These are phyloP conservation scores for Tachypleus tridentatus DNA, from an alignment of 1,140 invertebrate species.

Conservation along the genomic window DNA sequence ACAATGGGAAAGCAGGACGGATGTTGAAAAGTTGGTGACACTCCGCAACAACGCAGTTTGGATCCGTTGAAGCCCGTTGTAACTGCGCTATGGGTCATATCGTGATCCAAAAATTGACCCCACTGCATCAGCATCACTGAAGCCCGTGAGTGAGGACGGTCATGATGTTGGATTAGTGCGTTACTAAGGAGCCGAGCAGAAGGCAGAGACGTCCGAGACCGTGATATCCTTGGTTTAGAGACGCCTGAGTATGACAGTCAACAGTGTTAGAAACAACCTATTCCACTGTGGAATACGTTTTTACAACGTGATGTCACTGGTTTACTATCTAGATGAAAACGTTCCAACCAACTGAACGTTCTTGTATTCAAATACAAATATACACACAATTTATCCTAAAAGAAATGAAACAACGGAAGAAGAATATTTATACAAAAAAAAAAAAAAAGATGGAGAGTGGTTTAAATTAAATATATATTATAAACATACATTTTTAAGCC, in stretches of 20 bases:
- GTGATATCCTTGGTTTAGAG: not conserved
- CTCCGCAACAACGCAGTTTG: conserved; percentile 10
- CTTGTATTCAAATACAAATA: too few species aligned
- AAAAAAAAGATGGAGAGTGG: too few species aligned
- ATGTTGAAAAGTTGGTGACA: conserved; percentile 10
- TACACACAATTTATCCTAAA: too few species aligned
- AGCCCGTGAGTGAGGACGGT: conserved; percentile 62
- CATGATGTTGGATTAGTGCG: not conserved
- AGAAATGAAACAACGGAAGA: too few species aligned
- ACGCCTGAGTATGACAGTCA: not conserved
- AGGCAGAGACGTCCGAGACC: not conserved
- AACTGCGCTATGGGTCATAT: conserved; percentile 37
- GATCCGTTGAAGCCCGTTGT: not conserved
- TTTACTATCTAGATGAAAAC: too few species aligned
- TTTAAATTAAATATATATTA: too few species aligned
- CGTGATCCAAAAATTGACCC: conserved; percentile 42
- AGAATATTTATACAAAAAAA: too few species aligned
- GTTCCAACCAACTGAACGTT: too few species aligned
- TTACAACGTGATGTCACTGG: too few species aligned
- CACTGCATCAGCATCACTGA: conserved; percentile 69
- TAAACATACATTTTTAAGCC: too few species aligned
- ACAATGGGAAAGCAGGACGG: conserved; percentile 25
- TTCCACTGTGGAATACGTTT: too few species aligned
- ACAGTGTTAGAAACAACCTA: too few species aligned
- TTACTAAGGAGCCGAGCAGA: not conserved